Base-by-base conservation (phyloP, 2,888 invertebrate species). In the Trilocha varians region DNA sequence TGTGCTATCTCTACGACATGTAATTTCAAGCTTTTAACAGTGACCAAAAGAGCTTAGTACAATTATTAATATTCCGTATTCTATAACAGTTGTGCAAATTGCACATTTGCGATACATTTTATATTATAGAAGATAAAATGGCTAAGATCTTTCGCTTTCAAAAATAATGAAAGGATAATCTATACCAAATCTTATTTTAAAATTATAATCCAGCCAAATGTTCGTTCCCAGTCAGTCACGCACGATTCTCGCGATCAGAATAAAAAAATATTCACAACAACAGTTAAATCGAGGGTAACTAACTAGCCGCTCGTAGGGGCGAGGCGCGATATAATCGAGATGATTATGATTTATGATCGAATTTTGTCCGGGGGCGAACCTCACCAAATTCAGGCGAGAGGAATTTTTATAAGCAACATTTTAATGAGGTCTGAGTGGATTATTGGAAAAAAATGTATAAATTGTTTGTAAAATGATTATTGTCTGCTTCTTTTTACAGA, bases 231-330 rank as follows among this genome's bases (percentile, higher is more conserved):
- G 25, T 32, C 38, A 42, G 16, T 17, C 17, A 57, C 57, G 49
- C 56, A 65, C 62, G 64, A 70, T 68, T 69, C 66, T 65, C 70
- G 65, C 65, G 70, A 62, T 65, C 59, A 53, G 65, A 70, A 70
- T 74, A 67, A 71, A 71, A 69, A 77, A 77, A 66, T 69, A 65
- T 74, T 70, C 70, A 77, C 74, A 79, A 79, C 78, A 77, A 77
- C 67, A 72, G 83, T 79, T 78, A 80, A 82, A 82, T 82, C 76
- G 82, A 79, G 83, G 83, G 82, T 76, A 72, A 71, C 68, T 76
- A 75, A 73, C 69, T 70, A 68, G 65, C 68, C 65, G 71, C 65
- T 53, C 59, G 66, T 51, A 65, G 70, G 76, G 75, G 78, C 68
- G 70, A 68, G 79, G 71, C 75, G 78, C 72, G 80, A 76, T 75